These are phyloP conservation scores for Pachypeltis micranthus DNA, from an alignment of 1,140 invertebrate species.

Conservation along the genomic window DNA sequence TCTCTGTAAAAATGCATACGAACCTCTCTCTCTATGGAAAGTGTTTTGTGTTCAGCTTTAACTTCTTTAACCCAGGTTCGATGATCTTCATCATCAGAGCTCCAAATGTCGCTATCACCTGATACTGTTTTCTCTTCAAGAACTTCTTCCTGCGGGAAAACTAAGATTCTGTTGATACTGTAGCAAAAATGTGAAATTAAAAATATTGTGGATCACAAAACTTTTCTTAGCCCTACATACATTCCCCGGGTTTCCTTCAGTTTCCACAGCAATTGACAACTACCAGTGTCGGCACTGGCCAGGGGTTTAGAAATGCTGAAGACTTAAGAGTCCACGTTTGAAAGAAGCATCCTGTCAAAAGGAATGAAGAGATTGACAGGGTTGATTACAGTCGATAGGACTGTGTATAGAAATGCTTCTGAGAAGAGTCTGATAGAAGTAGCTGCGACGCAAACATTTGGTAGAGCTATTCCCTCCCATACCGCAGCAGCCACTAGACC, in stretches of 20 bases:
- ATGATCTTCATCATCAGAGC: constrained; percentile 55
- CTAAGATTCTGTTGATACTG: background rate
- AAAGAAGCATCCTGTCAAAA: too few species aligned
- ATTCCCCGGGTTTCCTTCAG: background rate
- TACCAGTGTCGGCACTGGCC: too few species aligned
- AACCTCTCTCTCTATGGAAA: constrained; percentile 32
- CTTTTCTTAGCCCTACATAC: too few species aligned
- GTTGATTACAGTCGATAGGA: too few species aligned
- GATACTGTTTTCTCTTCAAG: constrained; percentile 34
- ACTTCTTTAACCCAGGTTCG: constrained; percentile 64
- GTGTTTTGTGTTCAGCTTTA: constrained; percentile 51
- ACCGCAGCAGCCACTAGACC: too few species aligned
- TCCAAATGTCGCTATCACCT: constrained; percentile 36
- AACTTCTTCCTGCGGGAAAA: constrained; percentile 29
- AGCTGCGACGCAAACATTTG: too few species aligned
- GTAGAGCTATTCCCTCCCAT: too few species aligned
- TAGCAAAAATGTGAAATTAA: constrained; percentile 13
- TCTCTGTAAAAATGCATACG: constrained; percentile 44
- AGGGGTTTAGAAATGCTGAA: too few species aligned
- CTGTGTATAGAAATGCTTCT: too few species aligned
- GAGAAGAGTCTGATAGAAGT: too few species aligned
- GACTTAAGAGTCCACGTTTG: too few species aligned
- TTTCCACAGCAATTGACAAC: constrained; percentile 12
- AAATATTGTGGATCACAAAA: background rate
- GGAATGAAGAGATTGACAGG: too few species aligned